These are phyloP conservation scores for Phyllotis vaccarum DNA, from an alignment of 2,797 vertebrate genomes.

Conservation along the genomic window DNA sequence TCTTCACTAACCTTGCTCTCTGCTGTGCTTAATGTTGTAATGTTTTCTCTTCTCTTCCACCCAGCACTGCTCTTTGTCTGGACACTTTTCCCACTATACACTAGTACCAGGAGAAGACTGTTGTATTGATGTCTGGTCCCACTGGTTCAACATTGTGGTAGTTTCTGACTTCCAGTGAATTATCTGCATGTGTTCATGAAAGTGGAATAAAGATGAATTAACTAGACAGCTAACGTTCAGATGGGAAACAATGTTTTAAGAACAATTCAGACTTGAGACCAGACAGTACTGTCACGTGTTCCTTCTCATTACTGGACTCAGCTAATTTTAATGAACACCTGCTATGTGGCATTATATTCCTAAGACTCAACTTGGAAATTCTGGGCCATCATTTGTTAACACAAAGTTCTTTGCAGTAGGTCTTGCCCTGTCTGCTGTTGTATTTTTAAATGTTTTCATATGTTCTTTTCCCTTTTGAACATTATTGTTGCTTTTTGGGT, in stretches of 20 bases:
- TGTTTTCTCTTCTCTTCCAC: neutral
- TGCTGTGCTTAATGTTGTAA: neutral
- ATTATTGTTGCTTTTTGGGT: no score
- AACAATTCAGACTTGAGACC: neutral
- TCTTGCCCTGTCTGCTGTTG: neutral
- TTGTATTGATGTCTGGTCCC: neutral
- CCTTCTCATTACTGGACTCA: neutral
- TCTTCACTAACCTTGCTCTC: neutral
- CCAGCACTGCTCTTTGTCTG: neutral
- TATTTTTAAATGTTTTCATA: slow-evolving; percentile 16
- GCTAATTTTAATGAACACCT: neutral
- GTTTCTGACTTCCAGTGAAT: neutral
- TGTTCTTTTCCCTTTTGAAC: neutral
- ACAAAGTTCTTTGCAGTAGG: neutral
- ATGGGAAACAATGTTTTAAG: slow-evolving; percentile 27
- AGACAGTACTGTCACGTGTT: neutral
- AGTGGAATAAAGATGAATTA: neutral
- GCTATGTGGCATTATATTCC: neutral
- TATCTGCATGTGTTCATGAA: neutral
- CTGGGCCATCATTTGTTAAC: slow-evolving; percentile 4
- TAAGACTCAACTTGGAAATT: neutral
- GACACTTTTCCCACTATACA: neutral
- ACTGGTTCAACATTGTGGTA: neutral
- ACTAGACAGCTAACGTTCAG: neutral
- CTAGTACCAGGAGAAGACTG: neutral